A percentile compares a stretch with the other conserved stretches of the same genome.
Evolutionary conservation across 2,888 invertebrate genomes (phyloP).

Genomic region (Mythimna albipuncta): DNA sequence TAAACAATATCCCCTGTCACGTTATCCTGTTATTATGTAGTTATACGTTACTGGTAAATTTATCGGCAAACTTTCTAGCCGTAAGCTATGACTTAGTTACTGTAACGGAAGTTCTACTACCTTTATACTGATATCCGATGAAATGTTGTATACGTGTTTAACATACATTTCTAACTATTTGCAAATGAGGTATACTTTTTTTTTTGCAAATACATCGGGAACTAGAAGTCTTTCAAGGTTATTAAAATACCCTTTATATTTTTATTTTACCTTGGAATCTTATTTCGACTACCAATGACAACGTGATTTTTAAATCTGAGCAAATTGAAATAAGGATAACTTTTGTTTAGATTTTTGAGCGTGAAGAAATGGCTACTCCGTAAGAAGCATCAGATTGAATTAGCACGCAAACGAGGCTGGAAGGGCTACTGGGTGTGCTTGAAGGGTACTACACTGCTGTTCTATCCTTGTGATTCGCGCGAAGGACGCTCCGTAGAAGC

Average conservation of each 20-base stretch:
- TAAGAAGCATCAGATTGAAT: slow-evolving; percentile 98
- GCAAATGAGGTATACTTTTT: neutral
- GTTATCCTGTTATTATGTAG: slow-evolving; percentile 37
- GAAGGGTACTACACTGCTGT: slow-evolving; percentile 98
- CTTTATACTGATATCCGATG: slow-evolving; percentile 2
- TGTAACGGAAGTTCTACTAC: slow-evolving; percentile 18
- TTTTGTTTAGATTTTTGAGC: slow-evolving; percentile 95
- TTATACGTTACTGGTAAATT: slow-evolving; percentile 82
- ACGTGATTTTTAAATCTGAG: neutral
- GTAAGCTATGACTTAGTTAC: slow-evolving; percentile 23
- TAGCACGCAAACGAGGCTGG: slow-evolving; percentile 99
- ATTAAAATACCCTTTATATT: neutral
- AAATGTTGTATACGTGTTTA: neutral
- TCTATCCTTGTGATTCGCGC: slow-evolving; percentile 98
- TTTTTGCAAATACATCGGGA: neutral
- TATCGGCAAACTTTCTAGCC: slow-evolving; percentile 32
- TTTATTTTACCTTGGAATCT: neutral
- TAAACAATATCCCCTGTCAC: slow-evolving; percentile 21
- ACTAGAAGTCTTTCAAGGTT: neutral
- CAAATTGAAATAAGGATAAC: slow-evolving; percentile 72
- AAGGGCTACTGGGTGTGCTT: slow-evolving; percentile 99
- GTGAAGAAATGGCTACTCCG: slow-evolving; percentile 99
- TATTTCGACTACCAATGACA: neutral
- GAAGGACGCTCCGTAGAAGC: slow-evolving; percentile 97
- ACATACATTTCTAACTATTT: neutral